A percentile compares a stretch with the other conserved stretches of the same genome.
Conservation (phyloP, 2,888 invertebrate genomes). For the Cosmorhoe ocellata region DNA sequence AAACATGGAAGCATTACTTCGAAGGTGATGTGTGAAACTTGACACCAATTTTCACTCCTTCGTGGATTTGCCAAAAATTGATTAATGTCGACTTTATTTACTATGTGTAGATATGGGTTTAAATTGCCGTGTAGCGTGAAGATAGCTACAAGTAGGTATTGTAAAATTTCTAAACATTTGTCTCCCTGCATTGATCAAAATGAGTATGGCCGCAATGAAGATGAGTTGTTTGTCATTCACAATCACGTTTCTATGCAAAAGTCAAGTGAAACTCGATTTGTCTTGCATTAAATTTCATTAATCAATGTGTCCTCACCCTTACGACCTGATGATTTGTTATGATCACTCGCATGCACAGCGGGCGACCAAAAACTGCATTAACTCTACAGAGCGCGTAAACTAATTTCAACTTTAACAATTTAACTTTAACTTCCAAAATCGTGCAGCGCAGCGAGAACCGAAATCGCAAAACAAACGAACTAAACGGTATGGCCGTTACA, state of each 20-base stretch:
- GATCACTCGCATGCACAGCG: conserved; percentile 71
- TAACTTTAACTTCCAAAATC: conserved; percentile 39
- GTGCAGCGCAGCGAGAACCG: conserved; percentile 33
- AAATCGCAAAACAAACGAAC: conserved; percentile 75
- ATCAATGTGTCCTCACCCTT: conserved; percentile 43
- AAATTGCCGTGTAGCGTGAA: no score
- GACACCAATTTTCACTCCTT: no score
- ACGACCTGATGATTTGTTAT: conserved; percentile 72
- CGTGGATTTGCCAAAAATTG: no score
- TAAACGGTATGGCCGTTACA: conserved; percentile 69
- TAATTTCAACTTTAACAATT: conserved; percentile 46
- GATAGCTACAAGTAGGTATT: no score
- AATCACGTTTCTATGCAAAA: conserved; percentile 10
- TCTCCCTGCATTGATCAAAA: no score
- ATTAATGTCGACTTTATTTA: no score
- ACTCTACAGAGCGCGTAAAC: conserved; percentile 41
- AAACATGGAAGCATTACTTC: no score
- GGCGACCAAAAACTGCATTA: conserved; percentile 72
- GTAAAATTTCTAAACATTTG: no score
- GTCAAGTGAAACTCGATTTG: conserved; percentile 14
- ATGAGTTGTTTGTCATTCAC: conserved; percentile 6
- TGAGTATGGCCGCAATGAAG: no score
- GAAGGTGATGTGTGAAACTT: no score
- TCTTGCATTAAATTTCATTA: conserved; percentile 18
- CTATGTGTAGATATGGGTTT: no score